A percentile compares a stretch with the other conserved stretches of the same genome.
These are phyloP conservation scores for Volucella bombylans DNA, from an alignment of 2,888 invertebrate species.

Conservation along the genomic window DNA sequence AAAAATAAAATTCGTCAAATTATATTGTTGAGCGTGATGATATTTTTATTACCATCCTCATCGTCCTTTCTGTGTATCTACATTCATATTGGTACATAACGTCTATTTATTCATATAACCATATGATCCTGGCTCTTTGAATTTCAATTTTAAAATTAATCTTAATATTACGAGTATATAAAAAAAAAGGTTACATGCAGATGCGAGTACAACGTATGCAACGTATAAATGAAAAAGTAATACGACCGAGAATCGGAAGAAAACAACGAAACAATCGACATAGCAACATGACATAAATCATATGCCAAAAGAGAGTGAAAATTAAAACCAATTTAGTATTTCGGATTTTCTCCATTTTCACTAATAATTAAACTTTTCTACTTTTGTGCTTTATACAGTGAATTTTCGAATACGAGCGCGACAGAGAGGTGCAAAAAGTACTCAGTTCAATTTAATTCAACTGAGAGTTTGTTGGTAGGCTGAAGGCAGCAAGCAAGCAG, in stretches of 20 bases:
- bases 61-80: no score
- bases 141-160: no score
- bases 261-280: background rate
- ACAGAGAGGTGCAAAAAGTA: slow-evolving; percentile 16
- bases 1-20: no score
- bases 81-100: no score
- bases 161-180: no score
- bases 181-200: no score
- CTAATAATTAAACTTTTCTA: slow-evolving; percentile 69
- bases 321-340: slow-evolving; percentile 68
- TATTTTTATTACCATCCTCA: no score
- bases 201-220: no score
- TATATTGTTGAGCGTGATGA: no score
- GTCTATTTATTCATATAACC: no score
- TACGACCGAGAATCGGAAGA: slow-evolving; percentile 3
- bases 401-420: slow-evolving; percentile 29
- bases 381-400: slow-evolving; percentile 56
- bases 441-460: background rate
- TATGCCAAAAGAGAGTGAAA: slow-evolving; percentile 59
- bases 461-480: background rate
- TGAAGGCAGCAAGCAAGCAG: background rate
- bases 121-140: no score
- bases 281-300: slow-evolving; percentile 32
- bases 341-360: slow-evolving; percentile 70
- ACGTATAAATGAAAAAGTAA: background rate